Base-by-base conservation (phyloP, 1,140 invertebrate species). In the Drosophila willistoni region DNA sequence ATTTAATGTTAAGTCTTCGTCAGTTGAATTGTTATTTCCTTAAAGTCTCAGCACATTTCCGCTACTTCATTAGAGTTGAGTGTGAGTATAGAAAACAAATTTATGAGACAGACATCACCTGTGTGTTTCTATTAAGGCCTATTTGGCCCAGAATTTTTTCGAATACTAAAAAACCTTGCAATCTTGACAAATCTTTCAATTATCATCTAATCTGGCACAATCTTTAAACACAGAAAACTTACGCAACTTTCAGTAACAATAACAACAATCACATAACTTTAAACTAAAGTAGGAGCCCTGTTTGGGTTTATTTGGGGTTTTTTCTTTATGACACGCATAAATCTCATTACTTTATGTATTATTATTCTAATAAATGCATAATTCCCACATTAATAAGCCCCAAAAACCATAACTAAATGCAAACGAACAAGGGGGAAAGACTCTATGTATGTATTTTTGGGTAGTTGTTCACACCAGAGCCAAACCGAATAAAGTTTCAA, bases 371-470 rank as follows among this genome's bases (percentile, higher is more conserved):
- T 87, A 79, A 77, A 79, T 86, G 72, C 82, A 29, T 66, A 65
- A 64, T 83, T 86, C 83, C 83, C 83, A 86, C 82, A 86, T 87
- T 82, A 86, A 83, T 83, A 86, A 79, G 67, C 79, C 73, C 62
- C 42, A 83, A 75, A 73, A 70, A 74, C 74, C 19, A 59, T 6
- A 68, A 71, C 64, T 19, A 74, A 71, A 65, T 68, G 33, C 57
- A 64, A 65, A 41, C 54, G 14, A 77, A 84, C 77, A 73, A 67
- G 68, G 64, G 68, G 57, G 61, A 55, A 57, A 55, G 67, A 67
- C 65, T 77, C 12, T 39, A 39, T 29, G 29, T 29, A 29, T 29
- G 29, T 29, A 29, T 29, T 39, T 39, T 39, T 77, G 67, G 73
- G 60, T 66, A 12, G 64, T 73, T 83, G 66, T 86, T 86, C 83